Conservation (phyloP, 2,888 invertebrate genomes). For the Hypolimnas misippus region DNA sequence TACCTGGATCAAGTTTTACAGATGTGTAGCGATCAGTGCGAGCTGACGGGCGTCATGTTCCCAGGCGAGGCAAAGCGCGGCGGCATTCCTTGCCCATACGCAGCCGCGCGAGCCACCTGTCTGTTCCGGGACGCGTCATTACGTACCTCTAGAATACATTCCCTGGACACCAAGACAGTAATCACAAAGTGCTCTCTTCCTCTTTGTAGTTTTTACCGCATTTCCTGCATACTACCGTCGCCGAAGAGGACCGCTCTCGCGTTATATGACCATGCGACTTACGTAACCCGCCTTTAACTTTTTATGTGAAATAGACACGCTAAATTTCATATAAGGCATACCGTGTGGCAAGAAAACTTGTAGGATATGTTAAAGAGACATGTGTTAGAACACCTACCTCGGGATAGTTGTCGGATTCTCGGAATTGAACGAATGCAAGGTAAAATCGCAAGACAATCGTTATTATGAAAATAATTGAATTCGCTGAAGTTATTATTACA, state of each 20-base stretch:
- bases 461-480: not conserved
- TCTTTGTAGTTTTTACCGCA: conserved; percentile 60
- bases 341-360: conserved; percentile 18
- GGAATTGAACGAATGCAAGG: not conserved
- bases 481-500: not conserved
- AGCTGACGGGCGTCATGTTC: conserved; percentile 59
- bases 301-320: conserved; percentile 17
- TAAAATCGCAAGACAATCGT: not conserved
- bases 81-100: conserved; percentile 79
- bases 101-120: conserved; percentile 66
- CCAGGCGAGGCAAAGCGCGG: conserved; percentile 62
- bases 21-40: conserved; percentile 53
- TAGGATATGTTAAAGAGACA: conserved; percentile 15
- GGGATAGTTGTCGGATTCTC: not conserved
- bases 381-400: conserved; percentile 7
- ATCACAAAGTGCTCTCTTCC: conserved; percentile 69
- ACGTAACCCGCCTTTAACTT: conserved; percentile 30
- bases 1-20: conserved; percentile 59
- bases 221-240: conserved; percentile 49
- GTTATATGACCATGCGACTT: conserved; percentile 24
- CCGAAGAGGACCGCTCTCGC: conserved; percentile 10
- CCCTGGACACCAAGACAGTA: conserved; percentile 66
- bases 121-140: conserved; percentile 73
- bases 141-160: conserved; percentile 64
- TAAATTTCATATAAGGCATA: conserved; percentile 21